Percentiles rank a stretch among this genome's conserved stretches.
Evolutionary conservation across 2,888 invertebrate species (phyloP).

Genomic region (Oscheius onirici): DNA sequence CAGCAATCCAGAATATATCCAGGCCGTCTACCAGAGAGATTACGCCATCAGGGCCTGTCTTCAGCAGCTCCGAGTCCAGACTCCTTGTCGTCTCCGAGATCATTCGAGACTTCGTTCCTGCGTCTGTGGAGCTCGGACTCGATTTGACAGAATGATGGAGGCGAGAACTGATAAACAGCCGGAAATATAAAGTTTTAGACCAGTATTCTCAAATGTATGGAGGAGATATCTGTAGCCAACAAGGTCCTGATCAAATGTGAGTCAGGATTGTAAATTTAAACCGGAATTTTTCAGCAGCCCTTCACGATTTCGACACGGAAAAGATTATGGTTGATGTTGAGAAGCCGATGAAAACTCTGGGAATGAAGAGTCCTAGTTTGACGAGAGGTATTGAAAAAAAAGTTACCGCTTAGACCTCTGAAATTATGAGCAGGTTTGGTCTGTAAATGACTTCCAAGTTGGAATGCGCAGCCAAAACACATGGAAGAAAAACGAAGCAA

Average conservation of each 20-base stretch:
- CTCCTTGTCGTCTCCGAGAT: conserved; percentile 55
- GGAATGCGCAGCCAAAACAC: no score
- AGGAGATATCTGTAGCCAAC: conserved; percentile 21
- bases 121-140: conserved; percentile 60
- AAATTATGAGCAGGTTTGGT: no score
- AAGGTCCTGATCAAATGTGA: conserved; percentile 20
- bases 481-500: no score
- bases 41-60: conserved; percentile 59
- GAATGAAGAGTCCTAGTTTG: neutral
- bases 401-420: no score
- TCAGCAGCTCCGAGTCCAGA: conserved; percentile 60
- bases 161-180: no score
- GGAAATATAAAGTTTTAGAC: conserved; percentile 38
- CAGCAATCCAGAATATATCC: conserved; percentile 56
- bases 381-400: conserved; percentile 5
- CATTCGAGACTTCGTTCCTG: conserved; percentile 58
- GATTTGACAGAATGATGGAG: conserved; percentile 40
- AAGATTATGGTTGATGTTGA: conserved; percentile 1
- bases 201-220: conserved; percentile 55
- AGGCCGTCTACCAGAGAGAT: conserved; percentile 59
- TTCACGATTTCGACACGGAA: conserved; percentile 30
- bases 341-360: conserved; percentile 8
- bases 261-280: neutral
- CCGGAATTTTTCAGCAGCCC: conserved; percentile 1
- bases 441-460: no score